A percentile compares a stretch with the other conserved stretches of the same genome.
phyloP scores from a whole-genome alignment of 2,888 invertebrate genomes.

The Mycalesis mineus region DNA sequence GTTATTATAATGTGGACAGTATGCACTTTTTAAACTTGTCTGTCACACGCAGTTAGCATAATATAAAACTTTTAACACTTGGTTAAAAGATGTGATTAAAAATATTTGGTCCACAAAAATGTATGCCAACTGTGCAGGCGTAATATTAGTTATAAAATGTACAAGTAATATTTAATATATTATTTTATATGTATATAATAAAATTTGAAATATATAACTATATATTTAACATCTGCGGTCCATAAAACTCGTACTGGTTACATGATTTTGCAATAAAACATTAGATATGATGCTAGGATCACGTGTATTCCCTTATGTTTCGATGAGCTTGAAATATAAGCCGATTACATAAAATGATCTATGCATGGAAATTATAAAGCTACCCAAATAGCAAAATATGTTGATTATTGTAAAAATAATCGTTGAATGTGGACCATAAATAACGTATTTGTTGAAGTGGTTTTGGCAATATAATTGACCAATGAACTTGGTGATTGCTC shows the following conservation, averaged over 20 bases:
- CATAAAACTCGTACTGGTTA: background rate
- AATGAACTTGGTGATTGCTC: background rate
- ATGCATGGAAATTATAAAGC: background rate
- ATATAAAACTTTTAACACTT: background rate
- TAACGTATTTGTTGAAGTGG: background rate
- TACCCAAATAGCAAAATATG: background rate
- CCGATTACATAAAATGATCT: background rate
- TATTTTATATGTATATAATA: background rate
- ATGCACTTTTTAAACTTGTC: background rate
- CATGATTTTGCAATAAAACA: too few species aligned
- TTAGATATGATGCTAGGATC: too few species aligned
- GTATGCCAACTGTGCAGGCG: background rate
- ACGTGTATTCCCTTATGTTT: background rate
- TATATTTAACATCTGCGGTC: slow-evolving; percentile 2
- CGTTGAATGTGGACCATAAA: slow-evolving; percentile 1
- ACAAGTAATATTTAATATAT: background rate
- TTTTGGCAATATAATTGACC: background rate
- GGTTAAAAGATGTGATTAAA: too few species aligned
- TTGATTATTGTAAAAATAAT: background rate
- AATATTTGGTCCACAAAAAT: background rate
- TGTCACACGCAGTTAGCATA: background rate
- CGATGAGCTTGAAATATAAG: background rate
- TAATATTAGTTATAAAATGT: background rate
- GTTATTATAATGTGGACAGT: too few species aligned
- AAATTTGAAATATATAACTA: background rate